Conservation (phyloP, 1,140 invertebrate species). For the Drosophila yakuba region DNA sequence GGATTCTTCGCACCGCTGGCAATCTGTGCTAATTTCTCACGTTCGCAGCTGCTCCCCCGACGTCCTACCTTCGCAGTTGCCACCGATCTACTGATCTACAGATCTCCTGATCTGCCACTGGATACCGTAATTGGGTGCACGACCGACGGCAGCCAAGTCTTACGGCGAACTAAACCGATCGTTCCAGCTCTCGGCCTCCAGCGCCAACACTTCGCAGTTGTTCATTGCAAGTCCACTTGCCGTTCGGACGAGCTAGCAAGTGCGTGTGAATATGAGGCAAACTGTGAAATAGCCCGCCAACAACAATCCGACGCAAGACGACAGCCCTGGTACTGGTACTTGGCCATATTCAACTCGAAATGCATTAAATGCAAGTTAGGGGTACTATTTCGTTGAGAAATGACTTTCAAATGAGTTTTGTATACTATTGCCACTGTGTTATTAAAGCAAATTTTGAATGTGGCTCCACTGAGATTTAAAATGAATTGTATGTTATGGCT, state of each 20-base stretch:
- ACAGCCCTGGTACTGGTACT: too few relatives aligned
- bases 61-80: neutral
- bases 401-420: too few relatives aligned
- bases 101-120: slow-evolving; percentile 11
- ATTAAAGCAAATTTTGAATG: too few relatives aligned
- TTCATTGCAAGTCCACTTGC: neutral
- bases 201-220: slow-evolving; percentile 11
- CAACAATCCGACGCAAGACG: too few relatives aligned
- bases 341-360: too few relatives aligned
- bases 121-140: slow-evolving; percentile 26
- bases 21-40: slow-evolving; percentile 62
- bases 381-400: too few relatives aligned
- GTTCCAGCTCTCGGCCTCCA: slow-evolving; percentile 17
- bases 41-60: slow-evolving; percentile 5
- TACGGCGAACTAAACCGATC: slow-evolving; percentile 65
- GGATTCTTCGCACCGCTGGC: slow-evolving; percentile 43
- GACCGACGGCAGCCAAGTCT: slow-evolving; percentile 53
- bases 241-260: neutral
- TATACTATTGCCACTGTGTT: too few relatives aligned
- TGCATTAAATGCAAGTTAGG: too few relatives aligned
- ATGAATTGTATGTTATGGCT: too few relatives aligned
- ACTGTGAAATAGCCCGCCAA: slow-evolving; percentile 1
- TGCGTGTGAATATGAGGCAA: neutral
- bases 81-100: neutral
- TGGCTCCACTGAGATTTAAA: too few relatives aligned